Conservation (phyloP, 2,797 vertebrate genomes). For the Apodemus agrarius region DNA sequence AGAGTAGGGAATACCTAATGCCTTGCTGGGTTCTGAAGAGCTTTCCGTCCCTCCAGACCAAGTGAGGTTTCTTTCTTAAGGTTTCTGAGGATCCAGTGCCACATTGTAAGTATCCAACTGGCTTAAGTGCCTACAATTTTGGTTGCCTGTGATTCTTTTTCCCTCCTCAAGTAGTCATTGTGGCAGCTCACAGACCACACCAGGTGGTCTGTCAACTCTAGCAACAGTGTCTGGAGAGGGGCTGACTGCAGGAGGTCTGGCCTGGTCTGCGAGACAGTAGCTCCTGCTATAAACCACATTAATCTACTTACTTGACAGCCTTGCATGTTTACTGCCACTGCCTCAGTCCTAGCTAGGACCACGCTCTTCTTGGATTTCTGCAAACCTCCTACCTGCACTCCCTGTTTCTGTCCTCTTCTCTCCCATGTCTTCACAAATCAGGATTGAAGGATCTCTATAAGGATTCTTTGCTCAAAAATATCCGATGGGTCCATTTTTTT, state of each 20-base stretch:
- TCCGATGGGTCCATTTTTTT: conserved; percentile 11
- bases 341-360: not conserved
- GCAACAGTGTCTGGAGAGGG: not conserved
- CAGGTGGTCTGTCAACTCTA: not conserved
- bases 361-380: not conserved
- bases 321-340: not conserved
- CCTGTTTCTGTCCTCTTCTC: not conserved
- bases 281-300: not conserved
- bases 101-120: not conserved
- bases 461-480: conserved; percentile 23
- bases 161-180: no score
- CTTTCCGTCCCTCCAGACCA: not conserved
- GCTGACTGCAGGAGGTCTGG: not conserved
- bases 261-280: not conserved
- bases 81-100: not conserved
- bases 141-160: not conserved
- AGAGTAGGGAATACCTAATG: not conserved
- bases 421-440: not conserved
- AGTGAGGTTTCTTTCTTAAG: not conserved
- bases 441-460: not conserved
- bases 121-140: not conserved
- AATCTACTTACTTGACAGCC: not conserved
- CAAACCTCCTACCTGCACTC: not conserved
- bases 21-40: not conserved
- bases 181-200: not conserved